Evolutionary conservation across 2,113 vertebrate species (phyloP).

Genomic region (Bubalus kerabau): DNA sequence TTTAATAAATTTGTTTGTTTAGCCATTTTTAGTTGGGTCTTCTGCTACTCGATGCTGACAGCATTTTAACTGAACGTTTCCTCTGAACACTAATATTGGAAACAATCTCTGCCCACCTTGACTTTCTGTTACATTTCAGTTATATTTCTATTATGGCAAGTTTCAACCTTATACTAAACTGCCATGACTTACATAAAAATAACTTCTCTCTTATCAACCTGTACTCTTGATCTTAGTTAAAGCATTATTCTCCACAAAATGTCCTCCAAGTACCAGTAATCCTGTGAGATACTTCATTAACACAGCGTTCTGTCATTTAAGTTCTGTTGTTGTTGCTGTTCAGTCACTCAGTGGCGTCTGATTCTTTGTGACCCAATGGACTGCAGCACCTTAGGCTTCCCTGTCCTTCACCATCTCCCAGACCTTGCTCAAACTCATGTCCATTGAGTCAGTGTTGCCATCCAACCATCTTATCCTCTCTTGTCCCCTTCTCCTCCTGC

Average conservation of each 20-base stretch:
- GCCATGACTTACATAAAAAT: neutral
- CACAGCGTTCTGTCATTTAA: neutral
- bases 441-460: neutral
- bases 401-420: neutral
- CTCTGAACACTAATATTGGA: neutral
- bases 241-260: neutral
- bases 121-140: neutral
- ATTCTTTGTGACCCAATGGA: neutral
- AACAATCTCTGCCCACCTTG: neutral
- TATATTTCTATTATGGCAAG: neutral
- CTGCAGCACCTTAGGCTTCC: neutral
- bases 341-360: neutral
- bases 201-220: neutral
- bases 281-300: neutral
- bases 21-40: neutral
- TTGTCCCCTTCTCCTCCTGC: neutral
- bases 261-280: neutral
- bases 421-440: neutral
- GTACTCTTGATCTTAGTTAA: neutral
- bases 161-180: neutral
- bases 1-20: neutral
- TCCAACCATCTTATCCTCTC: neutral
- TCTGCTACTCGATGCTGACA: neutral
- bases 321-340: neutral
- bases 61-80: neutral